Conservation (phyloP, 2,797 vertebrate species). For the Anas flavirostris region DNA sequence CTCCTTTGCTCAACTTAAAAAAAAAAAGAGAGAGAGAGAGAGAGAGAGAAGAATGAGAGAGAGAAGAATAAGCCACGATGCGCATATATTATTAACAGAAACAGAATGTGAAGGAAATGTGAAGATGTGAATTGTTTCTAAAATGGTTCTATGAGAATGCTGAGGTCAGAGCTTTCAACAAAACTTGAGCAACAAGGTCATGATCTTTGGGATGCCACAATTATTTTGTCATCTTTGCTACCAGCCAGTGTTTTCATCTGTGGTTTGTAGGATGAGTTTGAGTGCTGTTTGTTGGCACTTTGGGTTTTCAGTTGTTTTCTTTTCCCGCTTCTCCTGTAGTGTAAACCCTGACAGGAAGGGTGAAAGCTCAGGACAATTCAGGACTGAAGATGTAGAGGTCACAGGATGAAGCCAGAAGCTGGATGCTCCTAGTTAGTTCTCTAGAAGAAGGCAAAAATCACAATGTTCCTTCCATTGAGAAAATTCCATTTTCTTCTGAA, state of each 20-base stretch:
- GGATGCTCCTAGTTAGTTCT: background rate
- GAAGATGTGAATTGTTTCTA: background rate
- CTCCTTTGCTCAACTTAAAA: background rate
- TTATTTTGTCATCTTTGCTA: background rate
- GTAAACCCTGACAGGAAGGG: background rate
- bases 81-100: background rate
- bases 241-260: background rate
- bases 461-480: background rate
- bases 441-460: background rate
- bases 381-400: background rate
- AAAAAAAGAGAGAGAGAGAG: background rate
- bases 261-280: background rate
- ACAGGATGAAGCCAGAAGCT: background rate
- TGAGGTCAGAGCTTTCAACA: background rate
- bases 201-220: background rate
- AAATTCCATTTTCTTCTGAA: background rate
- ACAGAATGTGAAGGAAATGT: background rate
- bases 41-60: background rate
- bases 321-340: background rate
- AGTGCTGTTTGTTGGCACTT: background rate
- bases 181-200: background rate
- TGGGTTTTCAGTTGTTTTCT: rapidly evolving
- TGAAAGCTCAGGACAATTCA: background rate
- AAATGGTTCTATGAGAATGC: background rate
- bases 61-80: background rate